These are phyloP conservation scores for Zaprionus ornatus DNA, from an alignment of 1,140 invertebrate species.

Conservation along the genomic window DNA sequence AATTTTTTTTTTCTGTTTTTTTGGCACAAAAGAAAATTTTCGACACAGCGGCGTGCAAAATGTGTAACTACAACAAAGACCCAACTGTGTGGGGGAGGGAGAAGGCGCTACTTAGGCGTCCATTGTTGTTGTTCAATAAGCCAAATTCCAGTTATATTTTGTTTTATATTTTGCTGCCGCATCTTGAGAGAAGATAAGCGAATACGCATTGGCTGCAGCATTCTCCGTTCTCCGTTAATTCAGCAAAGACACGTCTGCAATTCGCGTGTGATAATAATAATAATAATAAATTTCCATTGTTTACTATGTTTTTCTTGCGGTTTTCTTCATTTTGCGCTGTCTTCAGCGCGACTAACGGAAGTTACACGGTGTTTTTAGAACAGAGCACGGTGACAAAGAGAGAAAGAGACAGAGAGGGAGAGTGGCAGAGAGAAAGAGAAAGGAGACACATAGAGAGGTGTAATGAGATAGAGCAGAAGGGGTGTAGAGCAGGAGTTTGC, in stretches of 20 bases:
- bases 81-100: neutral
- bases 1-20: slow-evolving; percentile 5
- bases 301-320: slow-evolving; percentile 38
- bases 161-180: neutral
- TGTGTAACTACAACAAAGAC: slow-evolving; percentile 7
- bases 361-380: slow-evolving; percentile 42
- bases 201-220: slow-evolving; percentile 25
- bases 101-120: neutral
- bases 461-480: neutral
- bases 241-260: slow-evolving; percentile 49
- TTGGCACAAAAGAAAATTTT: slow-evolving; percentile 39
- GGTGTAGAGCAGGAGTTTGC: neutral
- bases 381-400: neutral
- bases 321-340: slow-evolving; percentile 7
- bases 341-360: slow-evolving; percentile 65
- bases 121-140: neutral
- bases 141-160: neutral
- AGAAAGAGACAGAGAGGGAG: neutral
- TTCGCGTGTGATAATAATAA: slow-evolving; percentile 24
- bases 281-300: slow-evolving; percentile 53
- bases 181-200: slow-evolving; percentile 20
- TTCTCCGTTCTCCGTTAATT: slow-evolving; percentile 27
- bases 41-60: slow-evolving; percentile 1
- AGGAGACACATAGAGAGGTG: neutral
- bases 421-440: neutral